These are phyloP conservation scores for Chitala chitala DNA, from an alignment of 2,113 vertebrate genomes.

Conservation along the genomic window DNA sequence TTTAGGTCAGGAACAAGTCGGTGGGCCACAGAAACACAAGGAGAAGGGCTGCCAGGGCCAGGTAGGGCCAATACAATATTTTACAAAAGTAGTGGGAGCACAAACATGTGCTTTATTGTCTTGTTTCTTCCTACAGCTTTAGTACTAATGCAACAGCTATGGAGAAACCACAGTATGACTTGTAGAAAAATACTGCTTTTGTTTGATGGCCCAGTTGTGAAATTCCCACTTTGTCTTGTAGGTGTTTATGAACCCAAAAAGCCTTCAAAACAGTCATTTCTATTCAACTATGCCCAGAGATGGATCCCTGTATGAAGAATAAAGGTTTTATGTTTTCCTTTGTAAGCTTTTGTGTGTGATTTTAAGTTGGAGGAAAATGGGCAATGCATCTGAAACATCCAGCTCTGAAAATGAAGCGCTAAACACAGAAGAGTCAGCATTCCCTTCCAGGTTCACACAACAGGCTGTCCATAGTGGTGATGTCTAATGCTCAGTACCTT, in stretches of 20 bases:
- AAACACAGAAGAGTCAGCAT: no score
- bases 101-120: neutral
- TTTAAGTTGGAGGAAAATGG: neutral
- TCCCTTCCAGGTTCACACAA: no score
- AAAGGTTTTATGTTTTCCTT: neutral
- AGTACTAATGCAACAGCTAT: neutral
- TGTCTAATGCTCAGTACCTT: no score
- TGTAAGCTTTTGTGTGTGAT: neutral
- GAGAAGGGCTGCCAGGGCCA: constrained; percentile 58
- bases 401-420: no score
- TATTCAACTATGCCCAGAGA: constrained; percentile 54
- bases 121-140: neutral
- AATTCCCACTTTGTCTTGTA: constrained; percentile 32
- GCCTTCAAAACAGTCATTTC: constrained; percentile 58
- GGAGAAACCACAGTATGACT: neutral
- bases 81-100: neutral
- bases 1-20: constrained; percentile 63
- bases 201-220: neutral
- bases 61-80: constrained; percentile 47
- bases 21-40: neutral
- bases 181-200: neutral
- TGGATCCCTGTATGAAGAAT: constrained; percentile 54
- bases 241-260: constrained; percentile 56
- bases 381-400: neutral
- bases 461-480: no score